phyloP scores from a whole-genome alignment of 2,888 invertebrate species.

The Trachelus stipa region DNA sequence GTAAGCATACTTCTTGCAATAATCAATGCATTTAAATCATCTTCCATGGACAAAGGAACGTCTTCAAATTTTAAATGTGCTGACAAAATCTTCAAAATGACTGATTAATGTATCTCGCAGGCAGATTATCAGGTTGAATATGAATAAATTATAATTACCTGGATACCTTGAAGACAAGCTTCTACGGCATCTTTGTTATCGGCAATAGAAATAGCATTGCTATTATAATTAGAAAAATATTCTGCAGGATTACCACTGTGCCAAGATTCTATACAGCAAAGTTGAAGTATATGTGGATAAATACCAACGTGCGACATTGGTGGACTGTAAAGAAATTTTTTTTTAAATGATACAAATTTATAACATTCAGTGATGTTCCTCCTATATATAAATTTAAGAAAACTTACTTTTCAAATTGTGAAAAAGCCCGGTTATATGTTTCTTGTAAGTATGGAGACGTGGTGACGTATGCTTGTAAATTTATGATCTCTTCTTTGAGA shows the following conservation, averaged over 20 bases:
- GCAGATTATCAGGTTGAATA: not conserved
- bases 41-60: slow-evolving; percentile 22
- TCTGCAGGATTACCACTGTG: slow-evolving; percentile 18
- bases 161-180: slow-evolving; percentile 34
- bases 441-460: slow-evolving; percentile 21
- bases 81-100: slow-evolving; percentile 37
- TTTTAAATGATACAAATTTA: slow-evolving; percentile 14
- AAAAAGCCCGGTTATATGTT: slow-evolving; percentile 38
- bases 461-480: slow-evolving; percentile 43
- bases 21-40: slow-evolving; percentile 42
- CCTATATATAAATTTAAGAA: not conserved
- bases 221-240: slow-evolving; percentile 27
- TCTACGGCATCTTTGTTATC: slow-evolving; percentile 16
- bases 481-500: slow-evolving; percentile 50
- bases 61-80: slow-evolving; percentile 37
- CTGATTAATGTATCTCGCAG: slow-evolving; percentile 3
- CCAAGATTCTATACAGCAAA: slow-evolving; percentile 36
- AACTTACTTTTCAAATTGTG: slow-evolving; percentile 19
- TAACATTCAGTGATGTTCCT: slow-evolving; percentile 25
- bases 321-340: slow-evolving; percentile 21
- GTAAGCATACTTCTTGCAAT: slow-evolving; percentile 40
- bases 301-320: slow-evolving; percentile 38
- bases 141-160: slow-evolving; percentile 24
- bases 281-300: slow-evolving; percentile 35
- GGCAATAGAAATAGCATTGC: slow-evolving; percentile 9